Percentiles rank a stretch among this genome's conserved stretches.
Evolutionary conservation across 2,113 vertebrate genomes (phyloP).

Genomic region (Tenrec ecaudatus): DNA sequence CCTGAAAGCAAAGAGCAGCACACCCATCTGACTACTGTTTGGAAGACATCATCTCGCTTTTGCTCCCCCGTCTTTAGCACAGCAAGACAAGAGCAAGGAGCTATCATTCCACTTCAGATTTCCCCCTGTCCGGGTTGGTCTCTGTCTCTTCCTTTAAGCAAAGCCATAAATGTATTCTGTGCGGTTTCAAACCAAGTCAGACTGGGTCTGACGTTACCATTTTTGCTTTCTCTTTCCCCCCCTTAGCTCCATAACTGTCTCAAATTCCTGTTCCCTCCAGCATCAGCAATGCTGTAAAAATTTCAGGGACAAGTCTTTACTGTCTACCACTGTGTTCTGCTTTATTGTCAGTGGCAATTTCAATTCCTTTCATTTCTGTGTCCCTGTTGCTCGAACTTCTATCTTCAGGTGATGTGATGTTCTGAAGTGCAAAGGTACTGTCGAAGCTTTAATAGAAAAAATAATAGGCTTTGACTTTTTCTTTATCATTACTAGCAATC

Average conservation of each 20-base stretch:
- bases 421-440: conserved; percentile 76
- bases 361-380: conserved; percentile 80
- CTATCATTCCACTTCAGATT: conserved; percentile 68
- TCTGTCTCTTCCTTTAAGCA: conserved; percentile 52
- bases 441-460: conserved; percentile 79
- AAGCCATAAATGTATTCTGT: conserved; percentile 75
- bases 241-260: conserved; percentile 69
- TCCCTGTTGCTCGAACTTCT: conserved; percentile 70
- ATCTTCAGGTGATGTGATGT: conserved; percentile 59
- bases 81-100: conserved; percentile 25
- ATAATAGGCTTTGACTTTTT: conserved; percentile 73
- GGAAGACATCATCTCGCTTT: not conserved
- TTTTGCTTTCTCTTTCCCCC: conserved; percentile 65
- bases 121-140: conserved; percentile 59
- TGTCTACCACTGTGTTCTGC: conserved; percentile 64
- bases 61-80: not conserved
- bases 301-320: conserved; percentile 79
- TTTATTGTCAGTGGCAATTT: conserved; percentile 82
- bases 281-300: conserved; percentile 65
- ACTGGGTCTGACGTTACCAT: conserved; percentile 72
- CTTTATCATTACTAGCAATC: conserved; percentile 78
- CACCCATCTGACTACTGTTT: not conserved
- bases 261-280: conserved; percentile 80
- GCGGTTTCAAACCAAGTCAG: conserved; percentile 78
- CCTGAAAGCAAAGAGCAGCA: not conserved